Evolutionary conservation across 2,113 vertebrate genomes (phyloP).

Genomic region (Oxyruncus cristatus): DNA sequence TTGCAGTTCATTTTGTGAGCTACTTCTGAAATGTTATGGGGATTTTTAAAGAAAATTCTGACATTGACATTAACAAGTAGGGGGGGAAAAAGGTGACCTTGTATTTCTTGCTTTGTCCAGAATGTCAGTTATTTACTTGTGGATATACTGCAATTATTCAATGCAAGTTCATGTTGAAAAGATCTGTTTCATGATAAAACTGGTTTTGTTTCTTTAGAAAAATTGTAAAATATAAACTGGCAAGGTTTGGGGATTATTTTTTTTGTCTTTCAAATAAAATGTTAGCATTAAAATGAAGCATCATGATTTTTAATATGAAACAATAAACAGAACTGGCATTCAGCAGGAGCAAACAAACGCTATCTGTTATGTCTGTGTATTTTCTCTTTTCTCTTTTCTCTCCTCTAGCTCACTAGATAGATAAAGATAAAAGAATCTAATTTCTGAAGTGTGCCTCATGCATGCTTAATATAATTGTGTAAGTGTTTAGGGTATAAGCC

Average conservation of each 20-base stretch:
- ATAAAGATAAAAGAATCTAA: slow-evolving; percentile 42
- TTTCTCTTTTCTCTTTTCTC: slow-evolving; percentile 16
- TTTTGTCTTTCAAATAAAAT: slow-evolving; percentile 77
- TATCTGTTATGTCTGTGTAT: slow-evolving; percentile 57
- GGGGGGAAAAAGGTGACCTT: slow-evolving; percentile 6
- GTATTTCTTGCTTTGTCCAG: slow-evolving; percentile 29
- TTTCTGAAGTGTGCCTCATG: slow-evolving; percentile 1
- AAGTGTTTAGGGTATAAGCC: slow-evolving; percentile 10
- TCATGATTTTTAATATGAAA: slow-evolving; percentile 43
- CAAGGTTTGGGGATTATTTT: slow-evolving; percentile 44
- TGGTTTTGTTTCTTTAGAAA: slow-evolving; percentile 45
- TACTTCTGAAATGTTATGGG: slow-evolving; percentile 51
- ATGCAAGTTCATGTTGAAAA: slow-evolving; percentile 36
- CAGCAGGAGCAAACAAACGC: slow-evolving; percentile 44
- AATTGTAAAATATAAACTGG: slow-evolving; percentile 53
- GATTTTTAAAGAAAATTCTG: slow-evolving; percentile 25
- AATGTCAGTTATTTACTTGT: slow-evolving; percentile 56
- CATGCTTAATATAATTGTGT: not conserved
- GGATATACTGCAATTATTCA: slow-evolving; percentile 32
- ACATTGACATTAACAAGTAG: slow-evolving; percentile 35
- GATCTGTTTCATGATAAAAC: slow-evolving; percentile 26
- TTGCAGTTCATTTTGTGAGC: slow-evolving; percentile 49
- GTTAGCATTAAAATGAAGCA: slow-evolving; percentile 57
- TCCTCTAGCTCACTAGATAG: not conserved
- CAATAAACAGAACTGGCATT: slow-evolving; percentile 42